Conservation (phyloP, 1,140 invertebrate genomes). For the Bombus picipes region DNA sequence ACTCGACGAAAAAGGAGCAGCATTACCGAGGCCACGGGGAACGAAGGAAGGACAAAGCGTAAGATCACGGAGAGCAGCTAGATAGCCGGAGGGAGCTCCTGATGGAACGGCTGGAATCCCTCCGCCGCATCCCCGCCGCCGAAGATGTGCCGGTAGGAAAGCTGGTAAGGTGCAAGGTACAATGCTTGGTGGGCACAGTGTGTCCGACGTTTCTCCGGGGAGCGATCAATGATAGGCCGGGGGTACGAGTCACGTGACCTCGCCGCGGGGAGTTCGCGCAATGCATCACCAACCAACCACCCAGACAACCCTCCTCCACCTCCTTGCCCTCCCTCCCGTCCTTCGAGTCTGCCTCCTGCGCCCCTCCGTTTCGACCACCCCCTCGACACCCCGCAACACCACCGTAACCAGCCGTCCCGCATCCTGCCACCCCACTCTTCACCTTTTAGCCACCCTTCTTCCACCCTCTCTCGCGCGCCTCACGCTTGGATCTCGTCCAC, state of each 20-base stretch:
- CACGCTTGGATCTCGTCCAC: conserved; percentile 39
- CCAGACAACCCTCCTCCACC: conserved; percentile 65
- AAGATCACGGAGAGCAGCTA: conserved; percentile 14
- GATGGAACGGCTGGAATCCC: conserved; percentile 18
- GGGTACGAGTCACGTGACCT: conserved; percentile 80
- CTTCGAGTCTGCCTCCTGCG: conserved; percentile 50
- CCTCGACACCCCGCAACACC: conserved; percentile 70
- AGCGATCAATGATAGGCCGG: conserved; percentile 82
- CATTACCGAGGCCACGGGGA: not conserved
- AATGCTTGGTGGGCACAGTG: conserved; percentile 72
- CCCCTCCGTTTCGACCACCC: conserved; percentile 42
- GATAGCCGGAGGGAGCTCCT: conserved; percentile 16
- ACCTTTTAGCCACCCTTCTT: conserved; percentile 67
- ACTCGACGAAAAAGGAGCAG: conserved; percentile 9
- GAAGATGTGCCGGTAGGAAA: conserved; percentile 57
- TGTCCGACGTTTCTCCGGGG: conserved; percentile 81
- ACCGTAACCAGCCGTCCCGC: conserved; percentile 66
- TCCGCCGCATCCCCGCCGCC: conserved; percentile 35
- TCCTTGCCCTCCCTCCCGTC: conserved; percentile 41
- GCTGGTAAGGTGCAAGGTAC: conserved; percentile 68
- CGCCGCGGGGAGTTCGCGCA: conserved; percentile 81
- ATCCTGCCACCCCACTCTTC: conserved; percentile 64
- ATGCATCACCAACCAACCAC: conserved; percentile 82
- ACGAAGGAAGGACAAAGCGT: conserved; percentile 22
- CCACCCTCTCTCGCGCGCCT: conserved; percentile 1